These are phyloP conservation scores for Pithys albifrons DNA, from an alignment of 2,113 vertebrate species.

Conservation along the genomic window DNA sequence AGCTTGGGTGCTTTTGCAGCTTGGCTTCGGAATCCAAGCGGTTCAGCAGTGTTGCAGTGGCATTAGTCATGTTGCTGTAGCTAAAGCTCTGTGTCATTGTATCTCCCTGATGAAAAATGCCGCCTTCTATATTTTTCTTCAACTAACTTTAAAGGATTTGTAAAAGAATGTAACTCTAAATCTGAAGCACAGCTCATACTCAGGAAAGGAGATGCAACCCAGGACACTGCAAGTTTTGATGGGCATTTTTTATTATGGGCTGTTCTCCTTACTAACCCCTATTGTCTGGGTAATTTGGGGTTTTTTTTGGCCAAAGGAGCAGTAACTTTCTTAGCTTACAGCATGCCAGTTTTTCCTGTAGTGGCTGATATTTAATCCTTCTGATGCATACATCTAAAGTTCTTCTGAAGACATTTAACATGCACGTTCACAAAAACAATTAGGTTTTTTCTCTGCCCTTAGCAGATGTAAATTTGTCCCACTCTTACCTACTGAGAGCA, in stretches of 20 bases:
- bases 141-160: not conserved
- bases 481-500: not conserved
- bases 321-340: not conserved
- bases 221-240: not conserved
- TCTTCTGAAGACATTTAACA: not conserved
- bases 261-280: not conserved
- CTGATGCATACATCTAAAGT: not conserved
- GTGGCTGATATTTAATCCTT: not conserved
- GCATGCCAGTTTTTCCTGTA: not conserved
- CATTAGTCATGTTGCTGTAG: not conserved
- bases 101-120: not conserved
- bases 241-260: not conserved
- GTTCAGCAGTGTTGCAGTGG: not conserved
- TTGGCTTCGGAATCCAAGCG: not conserved
- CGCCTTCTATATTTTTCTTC: not conserved
- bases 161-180: not conserved
- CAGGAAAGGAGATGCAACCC: not conserved
- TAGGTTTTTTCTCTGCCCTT: not conserved
- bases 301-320: not conserved
- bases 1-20: not conserved
- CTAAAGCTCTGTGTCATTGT: rapidly evolving
- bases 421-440: not conserved
- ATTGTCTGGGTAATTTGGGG: not conserved
- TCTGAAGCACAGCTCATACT: not conserved
- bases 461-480: not conserved